Conservation (phyloP, 2,888 invertebrate genomes). For the Amphipyra tragopoginis region DNA sequence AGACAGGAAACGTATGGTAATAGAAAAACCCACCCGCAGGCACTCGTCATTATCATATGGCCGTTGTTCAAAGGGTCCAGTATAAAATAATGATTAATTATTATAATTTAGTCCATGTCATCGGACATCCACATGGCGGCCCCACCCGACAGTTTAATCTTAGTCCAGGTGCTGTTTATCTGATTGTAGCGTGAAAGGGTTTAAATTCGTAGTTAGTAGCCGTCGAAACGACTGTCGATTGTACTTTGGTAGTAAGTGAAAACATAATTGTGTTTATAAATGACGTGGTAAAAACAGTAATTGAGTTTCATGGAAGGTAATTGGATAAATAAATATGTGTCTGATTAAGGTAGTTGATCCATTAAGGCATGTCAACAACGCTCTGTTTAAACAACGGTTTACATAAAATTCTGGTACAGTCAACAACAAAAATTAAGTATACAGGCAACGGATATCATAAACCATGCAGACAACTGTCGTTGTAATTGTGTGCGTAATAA, state of each 20-base stretch:
- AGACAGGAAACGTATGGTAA: constrained; percentile 81
- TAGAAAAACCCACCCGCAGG: constrained; percentile 80
- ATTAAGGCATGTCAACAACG: too few species aligned
- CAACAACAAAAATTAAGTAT: too few species aligned
- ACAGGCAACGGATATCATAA: too few species aligned
- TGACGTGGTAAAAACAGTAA: constrained; percentile 48
- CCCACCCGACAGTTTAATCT: constrained; percentile 81
- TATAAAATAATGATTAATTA: constrained; percentile 87
- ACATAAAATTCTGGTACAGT: too few species aligned
- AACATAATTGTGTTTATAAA: constrained; percentile 52
- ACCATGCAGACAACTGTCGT: too few species aligned
- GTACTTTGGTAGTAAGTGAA: constrained; percentile 48
- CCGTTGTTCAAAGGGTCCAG: constrained; percentile 77
- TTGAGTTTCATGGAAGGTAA: constrained; percentile 34
- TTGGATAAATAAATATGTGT: constrained; percentile 25
- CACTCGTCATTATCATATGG: constrained; percentile 80
- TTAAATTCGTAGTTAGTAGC: constrained; percentile 72
- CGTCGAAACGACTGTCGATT: constrained; percentile 38
- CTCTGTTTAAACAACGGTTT: too few species aligned
- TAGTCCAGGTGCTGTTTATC: constrained; percentile 86
- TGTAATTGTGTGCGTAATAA: too few species aligned
- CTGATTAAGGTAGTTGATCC: constrained; percentile 6
- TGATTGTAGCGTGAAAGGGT: constrained; percentile 85
- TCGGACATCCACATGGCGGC: constrained; percentile 65
- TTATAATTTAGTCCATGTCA: constrained; percentile 86